Base-by-base conservation (phyloP, 2,888 invertebrate species). In the Epiblema foenella region DNA sequence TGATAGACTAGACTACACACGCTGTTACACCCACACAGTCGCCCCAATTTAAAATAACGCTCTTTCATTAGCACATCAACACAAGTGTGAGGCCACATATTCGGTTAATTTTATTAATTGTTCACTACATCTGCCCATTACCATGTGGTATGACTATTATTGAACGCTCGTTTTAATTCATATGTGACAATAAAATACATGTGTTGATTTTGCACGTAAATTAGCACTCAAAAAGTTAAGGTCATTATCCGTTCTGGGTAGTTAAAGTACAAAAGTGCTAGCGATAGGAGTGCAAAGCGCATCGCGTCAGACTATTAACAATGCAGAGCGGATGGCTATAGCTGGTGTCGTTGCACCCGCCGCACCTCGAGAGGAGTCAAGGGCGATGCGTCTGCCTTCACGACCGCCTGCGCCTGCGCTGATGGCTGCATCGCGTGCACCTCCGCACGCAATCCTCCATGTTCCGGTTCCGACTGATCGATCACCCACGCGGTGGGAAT, bases 281-380 rank as follows among this genome's bases (percentile, higher is more conserved):
- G n/a, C 59, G 20, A 59, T 29, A 17, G 24, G 24, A 29, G 24
- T 24, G 29, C 46, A 17, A 42, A 46, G 29, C 46, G 46, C 24
- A 33, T 63, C 17, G 33, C 42, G 33, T 58, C 10, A 46, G 24
- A 17, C 42, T 39, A 20, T 66, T 29, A 59, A 51, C 10, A 58
- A 42, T 46, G 46, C 62, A 71, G 52, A 73, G 64, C 33, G 66
- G 68, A 74, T 70, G 69, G 67, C 18, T 59, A 65, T 42, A 58
- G 62, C 67, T 69, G 52, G 72, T 81, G 89, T 89, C 90, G 85
- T 85, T 89, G 90, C 85, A 84, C 91, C 82, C 78, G 67, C 69
- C 78, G 77, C 80, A 84, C 83, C 83, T 86, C 80, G 80, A 73
- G 74, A 73, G 78, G 78, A 89, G 88, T 89, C 89, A 91, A 90